Percentiles rank a stretch among this genome's conserved stretches.
Evolutionary conservation across 2,888 invertebrate genomes (phyloP).

Genomic region (Cantharis flavilabris): DNA sequence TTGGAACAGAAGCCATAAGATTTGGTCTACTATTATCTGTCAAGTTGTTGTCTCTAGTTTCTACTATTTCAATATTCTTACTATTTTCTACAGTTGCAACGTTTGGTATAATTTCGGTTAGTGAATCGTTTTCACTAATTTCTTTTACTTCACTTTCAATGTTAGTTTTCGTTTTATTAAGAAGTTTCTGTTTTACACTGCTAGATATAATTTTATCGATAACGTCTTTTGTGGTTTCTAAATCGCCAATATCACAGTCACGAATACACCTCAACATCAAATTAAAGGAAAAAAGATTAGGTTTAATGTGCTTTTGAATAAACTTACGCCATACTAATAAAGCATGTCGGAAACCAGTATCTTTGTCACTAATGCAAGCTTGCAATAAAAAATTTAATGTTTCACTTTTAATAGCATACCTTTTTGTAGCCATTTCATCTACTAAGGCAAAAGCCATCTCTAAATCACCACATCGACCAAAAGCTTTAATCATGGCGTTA

Average conservation of each 20-base stretch:
- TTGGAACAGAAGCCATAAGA: constrained; percentile 64
- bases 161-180: not conserved
- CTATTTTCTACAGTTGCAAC: not conserved
- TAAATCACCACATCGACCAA: constrained; percentile 81
- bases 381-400: constrained; percentile 83
- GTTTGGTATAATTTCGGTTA: not conserved
- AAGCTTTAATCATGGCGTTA: constrained; percentile 90
- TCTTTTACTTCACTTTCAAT: not conserved
- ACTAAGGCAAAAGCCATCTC: constrained; percentile 77
- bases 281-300: constrained; percentile 78
- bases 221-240: constrained; percentile 60
- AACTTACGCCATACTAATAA: constrained; percentile 87
- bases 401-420: constrained; percentile 64
- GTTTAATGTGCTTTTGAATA: constrained; percentile 65
- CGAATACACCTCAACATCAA: constrained; percentile 77
- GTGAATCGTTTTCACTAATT: not conserved
- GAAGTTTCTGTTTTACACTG: not conserved
- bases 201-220: constrained; percentile 37
- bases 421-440: constrained; percentile 79
- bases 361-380: constrained; percentile 79
- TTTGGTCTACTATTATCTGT: constrained; percentile 61
- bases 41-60: not conserved
- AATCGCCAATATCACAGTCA: constrained; percentile 79
- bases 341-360: constrained; percentile 81
- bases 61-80: not conserved